These are phyloP conservation scores for Apolygus lucorum DNA, from an alignment of 1,140 invertebrate species.

Conservation along the genomic window DNA sequence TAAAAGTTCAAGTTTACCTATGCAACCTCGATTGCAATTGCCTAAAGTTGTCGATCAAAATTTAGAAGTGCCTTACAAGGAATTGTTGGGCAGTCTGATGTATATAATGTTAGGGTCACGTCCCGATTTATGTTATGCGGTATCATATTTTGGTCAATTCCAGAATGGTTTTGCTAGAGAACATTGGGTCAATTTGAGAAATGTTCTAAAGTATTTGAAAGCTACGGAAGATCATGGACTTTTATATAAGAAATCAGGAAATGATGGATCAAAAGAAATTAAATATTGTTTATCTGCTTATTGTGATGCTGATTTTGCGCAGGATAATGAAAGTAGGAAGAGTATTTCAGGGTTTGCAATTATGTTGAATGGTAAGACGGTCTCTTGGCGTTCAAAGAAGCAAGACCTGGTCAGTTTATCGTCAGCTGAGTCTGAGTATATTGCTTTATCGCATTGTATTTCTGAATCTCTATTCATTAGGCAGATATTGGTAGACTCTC, in stretches of 20 bases:
- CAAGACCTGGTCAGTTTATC: background rate
- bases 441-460: background rate
- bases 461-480: background rate
- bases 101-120: conserved; percentile 8
- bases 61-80: background rate
- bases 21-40: background rate
- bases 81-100: conserved; percentile 14
- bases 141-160: background rate
- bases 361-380: background rate
- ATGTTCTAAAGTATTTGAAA: conserved; percentile 5
- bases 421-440: background rate
- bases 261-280: no score
- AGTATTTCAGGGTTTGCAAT: background rate
- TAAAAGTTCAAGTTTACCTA: background rate
- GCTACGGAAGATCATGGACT: background rate
- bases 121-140: background rate
- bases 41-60: background rate
- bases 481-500: background rate
- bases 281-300: background rate
- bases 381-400: conserved; percentile 6
- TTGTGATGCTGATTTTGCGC: background rate
- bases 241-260: background rate
- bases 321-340: background rate
- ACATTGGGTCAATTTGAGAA: background rate
- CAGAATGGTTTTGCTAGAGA: conserved; percentile 3